phyloP scores from a whole-genome alignment of 2,113 vertebrate genomes.

The Pontoporia blainvillei region DNA sequence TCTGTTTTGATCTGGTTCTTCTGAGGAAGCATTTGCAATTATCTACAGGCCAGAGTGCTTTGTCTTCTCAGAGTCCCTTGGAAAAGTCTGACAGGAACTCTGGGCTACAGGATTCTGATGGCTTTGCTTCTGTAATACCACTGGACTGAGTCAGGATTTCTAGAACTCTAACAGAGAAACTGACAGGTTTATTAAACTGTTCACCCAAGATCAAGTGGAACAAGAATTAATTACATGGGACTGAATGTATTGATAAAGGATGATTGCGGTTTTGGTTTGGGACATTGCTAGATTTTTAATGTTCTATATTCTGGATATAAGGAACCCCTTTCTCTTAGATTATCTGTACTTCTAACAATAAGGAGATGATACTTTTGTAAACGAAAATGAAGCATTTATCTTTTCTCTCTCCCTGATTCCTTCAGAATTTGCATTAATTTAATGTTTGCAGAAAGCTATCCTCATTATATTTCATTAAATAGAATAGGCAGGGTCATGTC shows the following conservation, averaged over 20 bases:
- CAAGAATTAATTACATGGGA: not conserved
- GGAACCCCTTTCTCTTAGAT: not conserved
- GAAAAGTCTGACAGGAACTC: not conserved
- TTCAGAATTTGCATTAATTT: not conserved
- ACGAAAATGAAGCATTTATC: not conserved
- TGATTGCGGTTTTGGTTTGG: not conserved
- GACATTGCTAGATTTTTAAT: not conserved
- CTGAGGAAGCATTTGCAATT: not conserved
- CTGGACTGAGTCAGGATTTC: not conserved
- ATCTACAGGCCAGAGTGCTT: not conserved
- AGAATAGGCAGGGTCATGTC: not conserved
- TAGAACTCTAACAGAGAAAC: not conserved
- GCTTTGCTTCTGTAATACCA: not conserved
- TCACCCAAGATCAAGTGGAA: not conserved
- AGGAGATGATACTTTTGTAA: not conserved
- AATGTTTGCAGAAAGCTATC: not conserved
- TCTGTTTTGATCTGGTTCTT: not conserved
- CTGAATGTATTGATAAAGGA: not conserved
- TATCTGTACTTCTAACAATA: not conserved
- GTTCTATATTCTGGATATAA: not conserved
- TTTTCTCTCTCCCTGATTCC: not conserved
- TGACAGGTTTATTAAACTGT: not conserved
- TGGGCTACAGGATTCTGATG: not conserved
- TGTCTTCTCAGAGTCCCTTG: not conserved
- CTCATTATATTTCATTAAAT: not conserved